phyloP scores from a whole-genome alignment of 2,888 invertebrate genomes.

The Bruchidius siliquastri region DNA sequence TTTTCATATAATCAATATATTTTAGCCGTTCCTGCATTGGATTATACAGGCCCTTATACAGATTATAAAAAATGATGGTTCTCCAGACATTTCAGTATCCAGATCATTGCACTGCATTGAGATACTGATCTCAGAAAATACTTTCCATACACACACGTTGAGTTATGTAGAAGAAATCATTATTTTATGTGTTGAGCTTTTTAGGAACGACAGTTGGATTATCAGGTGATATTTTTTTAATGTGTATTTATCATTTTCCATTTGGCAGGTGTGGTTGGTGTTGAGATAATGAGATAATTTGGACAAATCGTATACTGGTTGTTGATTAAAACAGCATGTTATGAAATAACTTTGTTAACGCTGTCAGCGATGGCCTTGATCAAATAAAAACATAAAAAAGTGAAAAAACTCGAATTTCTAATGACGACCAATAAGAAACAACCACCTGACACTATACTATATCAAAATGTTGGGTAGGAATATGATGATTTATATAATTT shows the following conservation, averaged over 20 bases:
- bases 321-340: too few species aligned
- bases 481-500: too few species aligned
- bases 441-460: too few species aligned
- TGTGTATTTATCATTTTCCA: not conserved
- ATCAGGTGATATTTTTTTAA: slow-evolving; percentile 22
- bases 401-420: too few species aligned
- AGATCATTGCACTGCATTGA: slow-evolving; percentile 31
- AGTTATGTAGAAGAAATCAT: slow-evolving; percentile 24
- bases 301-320: too few species aligned
- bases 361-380: too few species aligned
- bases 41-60: slow-evolving; percentile 22
- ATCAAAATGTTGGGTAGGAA: too few species aligned
- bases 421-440: too few species aligned
- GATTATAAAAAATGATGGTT: slow-evolving; percentile 19
- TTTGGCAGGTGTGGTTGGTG: too few species aligned
- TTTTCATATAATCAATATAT: slow-evolving; percentile 7
- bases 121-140: slow-evolving; percentile 29
- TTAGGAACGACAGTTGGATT: slow-evolving; percentile 26
- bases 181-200: slow-evolving; percentile 24
- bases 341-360: too few species aligned
- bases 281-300: too few species aligned
- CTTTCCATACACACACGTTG: slow-evolving; percentile 26
- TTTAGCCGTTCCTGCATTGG: slow-evolving; percentile 26
- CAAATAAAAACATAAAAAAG: too few species aligned
- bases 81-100: slow-evolving; percentile 22